These are phyloP conservation scores for Acropternis orthonyx DNA, from an alignment of 2,797 vertebrate species.

Conservation along the genomic window DNA sequence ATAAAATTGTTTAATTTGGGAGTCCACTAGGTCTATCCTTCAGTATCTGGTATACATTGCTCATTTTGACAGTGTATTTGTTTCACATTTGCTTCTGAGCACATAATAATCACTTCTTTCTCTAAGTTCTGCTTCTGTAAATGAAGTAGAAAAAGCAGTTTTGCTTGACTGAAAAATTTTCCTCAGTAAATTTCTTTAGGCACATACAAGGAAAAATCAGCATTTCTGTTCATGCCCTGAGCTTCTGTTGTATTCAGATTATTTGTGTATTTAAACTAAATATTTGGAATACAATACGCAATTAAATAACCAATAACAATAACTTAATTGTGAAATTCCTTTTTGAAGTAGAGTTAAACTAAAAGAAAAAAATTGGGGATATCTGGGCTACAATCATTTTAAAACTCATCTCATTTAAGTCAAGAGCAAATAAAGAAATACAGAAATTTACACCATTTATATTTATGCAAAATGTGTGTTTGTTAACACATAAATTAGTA, in stretches of 20 bases:
- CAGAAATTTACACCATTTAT: rapidly evolving
- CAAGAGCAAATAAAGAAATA: neutral
- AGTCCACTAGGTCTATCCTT: neutral
- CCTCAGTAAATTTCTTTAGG: neutral
- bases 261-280: neutral
- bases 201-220: neutral
- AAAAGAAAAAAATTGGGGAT: neutral
- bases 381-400: neutral
- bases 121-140: neutral
- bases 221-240: neutral
- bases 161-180: neutral
- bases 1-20: neutral
- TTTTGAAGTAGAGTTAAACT: neutral
- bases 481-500: neutral
- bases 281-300: neutral
- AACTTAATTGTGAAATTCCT: neutral
- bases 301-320: neutral
- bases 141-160: neutral
- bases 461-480: neutral
- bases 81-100: neutral
- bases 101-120: neutral
- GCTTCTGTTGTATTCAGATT: neutral
- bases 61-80: neutral
- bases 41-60: neutral
- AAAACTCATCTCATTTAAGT: neutral